Conservation (phyloP, 2,797 vertebrate genomes). For the Cygnus olor region DNA sequence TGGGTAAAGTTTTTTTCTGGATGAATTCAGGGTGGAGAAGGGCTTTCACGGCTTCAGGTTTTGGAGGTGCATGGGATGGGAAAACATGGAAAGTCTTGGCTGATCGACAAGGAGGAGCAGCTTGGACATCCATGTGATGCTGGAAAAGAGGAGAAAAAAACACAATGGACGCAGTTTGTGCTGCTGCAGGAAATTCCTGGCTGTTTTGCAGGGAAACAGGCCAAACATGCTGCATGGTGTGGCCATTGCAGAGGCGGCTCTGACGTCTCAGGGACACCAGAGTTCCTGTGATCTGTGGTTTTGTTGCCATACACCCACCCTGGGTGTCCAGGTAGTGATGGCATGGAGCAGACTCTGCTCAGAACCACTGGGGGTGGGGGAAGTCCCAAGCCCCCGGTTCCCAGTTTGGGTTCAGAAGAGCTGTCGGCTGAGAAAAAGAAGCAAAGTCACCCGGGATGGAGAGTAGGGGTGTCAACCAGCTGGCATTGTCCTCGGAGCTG, state of each 20-base stretch:
- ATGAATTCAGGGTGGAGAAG: background rate
- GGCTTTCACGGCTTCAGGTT: background rate
- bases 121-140: background rate
- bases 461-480: fast-evolving
- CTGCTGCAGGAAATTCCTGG: background rate
- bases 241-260: background rate
- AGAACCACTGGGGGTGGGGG: background rate
- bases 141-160: background rate
- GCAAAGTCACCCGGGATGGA: background rate
- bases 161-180: fast-evolving
- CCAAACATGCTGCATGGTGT: background rate
- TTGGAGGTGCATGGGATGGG: fast-evolving
- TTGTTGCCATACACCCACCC: background rate
- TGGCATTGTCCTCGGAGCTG: background rate
- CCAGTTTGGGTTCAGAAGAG: fast-evolving
- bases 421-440: background rate
- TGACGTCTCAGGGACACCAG: background rate
- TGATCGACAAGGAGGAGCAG: background rate
- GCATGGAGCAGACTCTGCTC: background rate
- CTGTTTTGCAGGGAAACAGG: background rate
- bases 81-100: background rate
- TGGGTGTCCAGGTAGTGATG: fast-evolving
- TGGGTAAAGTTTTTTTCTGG: background rate
- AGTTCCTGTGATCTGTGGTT: background rate
- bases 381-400: background rate